Evolutionary conservation across 2,888 invertebrate genomes (phyloP), one percentile per base, ranked within the genome.

Genomic region (Malacosoma neustria): DNA sequence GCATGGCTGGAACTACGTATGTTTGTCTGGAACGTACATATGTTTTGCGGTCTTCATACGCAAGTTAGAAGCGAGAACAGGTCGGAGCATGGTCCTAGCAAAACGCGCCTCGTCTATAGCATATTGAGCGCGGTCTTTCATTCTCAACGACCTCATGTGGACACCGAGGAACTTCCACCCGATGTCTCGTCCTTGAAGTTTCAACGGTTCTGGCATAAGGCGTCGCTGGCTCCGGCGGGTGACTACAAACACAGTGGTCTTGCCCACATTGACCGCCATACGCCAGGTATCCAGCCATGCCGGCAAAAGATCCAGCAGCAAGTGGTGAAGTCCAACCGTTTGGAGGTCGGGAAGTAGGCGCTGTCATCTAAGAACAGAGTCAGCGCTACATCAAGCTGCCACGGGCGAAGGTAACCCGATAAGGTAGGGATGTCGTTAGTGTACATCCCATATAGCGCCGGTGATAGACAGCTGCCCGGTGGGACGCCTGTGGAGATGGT

Each of bases 111-210:
- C n/a, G n/a, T n/a, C n/a, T n/a, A n/a, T n/a, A n/a, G n/a, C n/a
- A n/a, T n/a, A n/a, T n/a, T n/a, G n/a, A n/a, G n/a, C n/a, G n/a
- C n/a, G n/a, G n/a, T n/a, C n/a, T n/a, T n/a, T n/a, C 15, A 15
- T 15, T 1, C 34, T 45, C 3, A 52, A 37, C 6, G 34, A 4
- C 4, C 36, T n/a, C 34, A 51, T 45, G 11, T 34, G 40, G 4
- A 51, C 44, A 7, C 51, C 49, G 5, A 51, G 45, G 42, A 51
- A 51, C 14, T 40, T 49, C 43, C 47, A 49, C 6, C 11, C 6
- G 32, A 48, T 34, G 12, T 35, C 38, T n/a, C 37, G 15, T 0
- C 38, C 45, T 4, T 6, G 12, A 1, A 48, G 32, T 2, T 31
- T 11, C 0, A 45, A 32, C 3, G 30, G 35, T 5, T 33, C 30